Evolutionary conservation across 2,888 invertebrate species (phyloP), one percentile per base, ranked within the genome.

Genomic region (Pachydiplax longipennis): DNA sequence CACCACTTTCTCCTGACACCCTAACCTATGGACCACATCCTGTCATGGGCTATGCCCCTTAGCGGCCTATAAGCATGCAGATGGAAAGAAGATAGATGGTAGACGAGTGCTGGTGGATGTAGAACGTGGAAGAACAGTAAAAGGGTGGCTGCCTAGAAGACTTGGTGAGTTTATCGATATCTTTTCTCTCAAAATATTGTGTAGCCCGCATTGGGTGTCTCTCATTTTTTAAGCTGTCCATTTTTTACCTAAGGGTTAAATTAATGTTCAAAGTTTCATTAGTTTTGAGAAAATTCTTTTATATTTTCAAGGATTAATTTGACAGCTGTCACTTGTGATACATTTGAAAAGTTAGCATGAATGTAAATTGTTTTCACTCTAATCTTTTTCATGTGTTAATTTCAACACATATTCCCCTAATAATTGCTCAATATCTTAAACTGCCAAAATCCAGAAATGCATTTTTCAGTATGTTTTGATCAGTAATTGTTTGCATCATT

Each of bases 51-150:
- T 91, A 92, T 93, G 92, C 92, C 93, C 96, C 96, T 94, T 97
- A 99, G 99, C 99, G 94, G 99, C 99, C 92, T 99, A 99, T 96
- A 99, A 99, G 95, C 99, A 99, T 95, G 99, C 99, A 90, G 99
- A 99, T 95, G 99, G 99, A 93, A 99, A 99, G 97, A 99, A 99
- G 96, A 99, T 99, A 94, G 99, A 99, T 95, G 99, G 99, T 92
- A 97, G 99, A 92, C 96, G 99, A 91, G 99, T 99, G 90, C 95
- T 99, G 93, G 99, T 99, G 53, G 99, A 99, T 95, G 99, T 99
- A 90, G 99, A 99, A 94, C 95, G 99, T 90, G 99, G 99, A 90
- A 95, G 99, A 92, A 99, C 99, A 3, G 99, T 99, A 91, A 99
- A 99, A 94, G 99, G 99, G 81, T 99, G 99, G 99, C 95, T 99